Conservation (phyloP, 2,888 invertebrate genomes). For the Shargacucullia verbasci region DNA sequence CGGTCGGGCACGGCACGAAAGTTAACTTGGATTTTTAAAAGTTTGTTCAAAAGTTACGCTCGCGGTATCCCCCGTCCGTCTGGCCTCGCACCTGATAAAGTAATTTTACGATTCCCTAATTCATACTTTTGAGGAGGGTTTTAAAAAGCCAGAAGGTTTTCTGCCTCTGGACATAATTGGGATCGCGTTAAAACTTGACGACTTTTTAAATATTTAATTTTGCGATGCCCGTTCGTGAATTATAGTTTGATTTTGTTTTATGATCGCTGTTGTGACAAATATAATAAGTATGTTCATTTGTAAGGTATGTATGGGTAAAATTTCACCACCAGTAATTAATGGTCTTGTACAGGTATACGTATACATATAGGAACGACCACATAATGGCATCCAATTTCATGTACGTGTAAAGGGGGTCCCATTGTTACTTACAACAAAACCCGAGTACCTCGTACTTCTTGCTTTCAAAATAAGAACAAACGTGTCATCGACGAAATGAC, state of each 20-base stretch:
- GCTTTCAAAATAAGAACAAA: slow-evolving; percentile 88
- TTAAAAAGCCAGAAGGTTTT: slow-evolving; percentile 80
- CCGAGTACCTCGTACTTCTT: slow-evolving; percentile 82
- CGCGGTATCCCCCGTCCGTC: slow-evolving; percentile 75
- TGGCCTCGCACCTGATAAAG: slow-evolving; percentile 84
- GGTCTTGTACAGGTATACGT: slow-evolving; percentile 39
- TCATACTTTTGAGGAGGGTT: slow-evolving; percentile 86
- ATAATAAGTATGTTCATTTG: slow-evolving; percentile 35
- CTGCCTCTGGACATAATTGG: slow-evolving; percentile 75
- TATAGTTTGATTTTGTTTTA: slow-evolving; percentile 35
- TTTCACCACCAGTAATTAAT: slow-evolving; percentile 55
- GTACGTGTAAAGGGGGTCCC: slow-evolving; percentile 72
- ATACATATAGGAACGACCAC: slow-evolving; percentile 62
- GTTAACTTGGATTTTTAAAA: slow-evolving; percentile 88
- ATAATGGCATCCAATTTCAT: slow-evolving; percentile 75
- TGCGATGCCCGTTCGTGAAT: slow-evolving; percentile 32
- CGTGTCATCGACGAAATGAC: slow-evolving; percentile 89
- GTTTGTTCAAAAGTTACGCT: slow-evolving; percentile 80
- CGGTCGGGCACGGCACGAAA: slow-evolving; percentile 70
- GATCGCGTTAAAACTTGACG: slow-evolving; percentile 75
- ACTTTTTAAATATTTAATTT: slow-evolving; percentile 72
- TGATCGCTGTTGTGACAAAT: slow-evolving; percentile 51
- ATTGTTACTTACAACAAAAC: slow-evolving; percentile 82
- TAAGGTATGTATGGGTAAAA: slow-evolving; percentile 27
- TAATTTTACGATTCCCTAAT: slow-evolving; percentile 86